Conservation (phyloP, 2,888 invertebrate species). For the Megalurothrips usitatus region DNA sequence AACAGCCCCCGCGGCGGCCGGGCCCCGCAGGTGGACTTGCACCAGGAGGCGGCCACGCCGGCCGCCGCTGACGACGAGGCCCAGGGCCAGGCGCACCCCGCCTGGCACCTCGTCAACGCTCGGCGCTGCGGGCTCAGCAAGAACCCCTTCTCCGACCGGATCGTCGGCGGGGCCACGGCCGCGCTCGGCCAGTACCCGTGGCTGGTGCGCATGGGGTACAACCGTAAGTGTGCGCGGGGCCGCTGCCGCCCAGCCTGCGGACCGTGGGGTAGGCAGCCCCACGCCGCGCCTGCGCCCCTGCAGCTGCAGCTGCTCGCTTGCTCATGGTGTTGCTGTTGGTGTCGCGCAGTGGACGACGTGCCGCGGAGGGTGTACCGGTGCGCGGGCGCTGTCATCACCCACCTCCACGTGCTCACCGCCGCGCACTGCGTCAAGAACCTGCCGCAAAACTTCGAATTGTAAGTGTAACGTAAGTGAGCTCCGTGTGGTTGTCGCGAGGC, state of each 20-base stretch:
- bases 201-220: constrained; percentile 57
- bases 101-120: constrained; percentile 50
- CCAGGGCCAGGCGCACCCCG: constrained; percentile 44
- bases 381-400: constrained; percentile 53
- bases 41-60: not conserved
- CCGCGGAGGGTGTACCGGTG: constrained; percentile 45
- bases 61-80: not conserved
- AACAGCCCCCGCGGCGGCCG: not conserved
- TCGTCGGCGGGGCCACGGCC: constrained; percentile 59
- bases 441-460: constrained; percentile 36
- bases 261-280: no score
- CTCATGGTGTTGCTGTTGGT: not conserved
- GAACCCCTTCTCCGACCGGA: constrained; percentile 49
- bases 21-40: not conserved
- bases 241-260: no score
- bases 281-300: not conserved
- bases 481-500: no score
- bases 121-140: constrained; percentile 53
- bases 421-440: constrained; percentile 53
- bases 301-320: not conserved
- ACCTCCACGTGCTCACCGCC: constrained; percentile 55
- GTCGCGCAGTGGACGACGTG: not conserved
- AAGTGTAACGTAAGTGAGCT: constrained; percentile 32
- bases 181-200: constrained; percentile 60
- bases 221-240: not conserved